These are phyloP conservation scores for Drosophila pegasa DNA, from an alignment of 2,888 invertebrate genomes.

Conservation along the genomic window DNA sequence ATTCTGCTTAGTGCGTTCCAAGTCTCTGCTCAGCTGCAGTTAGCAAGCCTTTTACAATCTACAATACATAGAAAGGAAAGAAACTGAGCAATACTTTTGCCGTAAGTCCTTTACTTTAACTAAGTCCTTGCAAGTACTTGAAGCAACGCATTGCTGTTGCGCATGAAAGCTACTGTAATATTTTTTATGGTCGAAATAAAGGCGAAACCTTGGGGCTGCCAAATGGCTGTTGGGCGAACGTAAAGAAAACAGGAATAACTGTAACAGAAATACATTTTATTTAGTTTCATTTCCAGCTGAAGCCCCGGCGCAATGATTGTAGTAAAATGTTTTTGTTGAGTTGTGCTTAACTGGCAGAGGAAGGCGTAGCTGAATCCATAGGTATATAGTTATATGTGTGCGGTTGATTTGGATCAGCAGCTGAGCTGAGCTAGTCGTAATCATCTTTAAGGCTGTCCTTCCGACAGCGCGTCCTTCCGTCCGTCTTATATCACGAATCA, in stretches of 20 bases:
- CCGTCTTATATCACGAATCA: too few relatives aligned
- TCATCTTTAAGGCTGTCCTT: too few relatives aligned
- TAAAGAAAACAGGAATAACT: neutral
- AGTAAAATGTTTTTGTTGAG: neutral
- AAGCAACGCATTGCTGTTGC: neutral
- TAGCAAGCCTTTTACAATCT: neutral
- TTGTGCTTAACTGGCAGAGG: neutral
- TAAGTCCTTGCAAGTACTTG: conserved; percentile 1
- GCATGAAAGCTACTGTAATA: neutral
- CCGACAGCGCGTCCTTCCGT: too few relatives aligned
- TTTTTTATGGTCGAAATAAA: neutral
- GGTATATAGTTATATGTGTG: too few relatives aligned
- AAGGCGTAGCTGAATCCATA: neutral
- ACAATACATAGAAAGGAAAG: neutral
- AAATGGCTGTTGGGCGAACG: neutral
- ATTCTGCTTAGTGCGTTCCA: conserved; percentile 1
- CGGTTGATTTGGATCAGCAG: neutral
- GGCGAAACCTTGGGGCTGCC: neutral
- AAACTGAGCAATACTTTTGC: neutral
- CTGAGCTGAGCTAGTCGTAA: neutral
- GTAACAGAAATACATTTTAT: neutral
- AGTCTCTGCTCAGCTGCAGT: conserved; percentile 2
- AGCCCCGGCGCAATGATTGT: neutral
- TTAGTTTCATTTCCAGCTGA: conserved; percentile 1
- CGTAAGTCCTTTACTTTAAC: neutral